Evolutionary conservation across 2,888 invertebrate species (phyloP).

Genomic region (Vesta saturnalis): DNA sequence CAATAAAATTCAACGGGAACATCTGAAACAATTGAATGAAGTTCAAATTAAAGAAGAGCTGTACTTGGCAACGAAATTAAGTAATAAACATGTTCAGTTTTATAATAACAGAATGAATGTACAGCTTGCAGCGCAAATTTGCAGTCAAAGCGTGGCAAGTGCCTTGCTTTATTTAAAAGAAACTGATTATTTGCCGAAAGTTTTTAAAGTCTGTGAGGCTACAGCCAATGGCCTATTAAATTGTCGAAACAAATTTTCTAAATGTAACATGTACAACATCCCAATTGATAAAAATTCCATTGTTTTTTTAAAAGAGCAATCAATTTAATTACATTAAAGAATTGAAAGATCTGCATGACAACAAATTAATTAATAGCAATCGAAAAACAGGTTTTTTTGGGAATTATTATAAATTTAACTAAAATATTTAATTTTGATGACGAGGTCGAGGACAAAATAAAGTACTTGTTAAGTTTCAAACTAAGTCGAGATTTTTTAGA

Average conservation of each 20-base stretch:
- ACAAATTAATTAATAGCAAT: not conserved
- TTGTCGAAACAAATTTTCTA: constrained; percentile 34
- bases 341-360: constrained; percentile 27
- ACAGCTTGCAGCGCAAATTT: constrained; percentile 43
- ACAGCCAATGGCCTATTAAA: constrained; percentile 47
- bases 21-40: constrained; percentile 40
- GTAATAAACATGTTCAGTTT: constrained; percentile 35
- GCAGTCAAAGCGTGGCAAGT: constrained; percentile 46
- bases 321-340: constrained; percentile 8
- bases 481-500: constrained; percentile 40
- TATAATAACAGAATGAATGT: constrained; percentile 46
- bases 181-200: constrained; percentile 16
- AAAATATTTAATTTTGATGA: constrained; percentile 13
- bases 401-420: constrained; percentile 24
- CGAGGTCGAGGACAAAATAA: constrained; percentile 13
- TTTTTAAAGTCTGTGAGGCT: constrained; percentile 34
- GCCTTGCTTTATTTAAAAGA: constrained; percentile 35
- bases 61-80: constrained; percentile 43
- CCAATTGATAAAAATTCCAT: not conserved
- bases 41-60: constrained; percentile 44
- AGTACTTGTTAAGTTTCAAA: constrained; percentile 37
- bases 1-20: constrained; percentile 39
- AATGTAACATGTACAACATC: constrained; percentile 24
- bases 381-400: constrained; percentile 31
- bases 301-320: constrained; percentile 10